Percentiles rank a stretch among this genome's conserved stretches.
phyloP scores from a whole-genome alignment of 2,888 invertebrate genomes.

The Margaritifera margaritifera region DNA sequence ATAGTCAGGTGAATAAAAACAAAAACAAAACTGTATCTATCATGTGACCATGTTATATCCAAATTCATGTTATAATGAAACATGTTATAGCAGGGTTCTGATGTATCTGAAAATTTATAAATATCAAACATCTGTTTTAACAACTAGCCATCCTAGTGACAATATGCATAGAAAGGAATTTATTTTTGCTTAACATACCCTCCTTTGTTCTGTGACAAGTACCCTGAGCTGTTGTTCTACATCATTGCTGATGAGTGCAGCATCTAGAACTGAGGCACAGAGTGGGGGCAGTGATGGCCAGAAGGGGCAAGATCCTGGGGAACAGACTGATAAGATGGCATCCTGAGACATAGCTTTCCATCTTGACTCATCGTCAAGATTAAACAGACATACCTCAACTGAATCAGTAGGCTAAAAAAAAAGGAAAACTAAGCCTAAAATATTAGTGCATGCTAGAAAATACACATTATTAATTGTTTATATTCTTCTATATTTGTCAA shows the following conservation, averaged over 20 bases:
- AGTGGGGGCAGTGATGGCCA: slow-evolving; percentile 68
- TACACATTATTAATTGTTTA: no score
- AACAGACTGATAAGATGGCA: slow-evolving; percentile 68
- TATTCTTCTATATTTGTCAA: no score
- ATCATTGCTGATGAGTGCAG: slow-evolving; percentile 66
- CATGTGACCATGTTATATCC: no score
- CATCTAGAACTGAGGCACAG: slow-evolving; percentile 59
- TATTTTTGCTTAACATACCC: slow-evolving; percentile 49
- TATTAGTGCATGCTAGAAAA: background rate
- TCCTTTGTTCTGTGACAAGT: slow-evolving; percentile 65
- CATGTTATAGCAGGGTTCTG: no score
- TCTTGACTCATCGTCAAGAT: slow-evolving; percentile 64
- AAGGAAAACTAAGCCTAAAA: background rate
- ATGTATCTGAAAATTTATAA: no score
- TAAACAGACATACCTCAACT: slow-evolving; percentile 70
- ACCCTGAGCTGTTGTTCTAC: slow-evolving; percentile 69
- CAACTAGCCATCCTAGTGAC: background rate
- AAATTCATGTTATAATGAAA: no score
- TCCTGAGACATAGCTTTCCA: slow-evolving; percentile 73
- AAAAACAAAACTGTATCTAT: no score
- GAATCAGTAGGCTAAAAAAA: slow-evolving; percentile 66
- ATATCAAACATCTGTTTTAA: no score
- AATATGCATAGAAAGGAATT: no score
- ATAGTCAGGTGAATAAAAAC: no score
- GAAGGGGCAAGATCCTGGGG: slow-evolving; percentile 46